A percentile compares a stretch with the other conserved stretches of the same genome.
Evolutionary conservation across 2,113 vertebrate species (phyloP).

Genomic region (Scytalopus superciliaris): DNA sequence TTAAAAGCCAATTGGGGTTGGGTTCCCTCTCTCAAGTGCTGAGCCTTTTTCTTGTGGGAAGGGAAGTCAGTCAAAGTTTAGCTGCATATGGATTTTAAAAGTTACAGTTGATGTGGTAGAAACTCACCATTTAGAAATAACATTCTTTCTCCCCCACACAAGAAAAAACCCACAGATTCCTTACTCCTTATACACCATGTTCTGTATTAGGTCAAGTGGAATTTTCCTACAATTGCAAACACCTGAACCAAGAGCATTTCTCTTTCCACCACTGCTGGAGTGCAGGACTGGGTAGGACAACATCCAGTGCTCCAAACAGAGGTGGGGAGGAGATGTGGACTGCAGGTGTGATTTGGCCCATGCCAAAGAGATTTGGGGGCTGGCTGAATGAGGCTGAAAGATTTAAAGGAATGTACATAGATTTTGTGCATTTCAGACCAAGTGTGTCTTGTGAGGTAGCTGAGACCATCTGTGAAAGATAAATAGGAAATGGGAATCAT

Average conservation of each 20-base stretch:
- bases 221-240: neutral
- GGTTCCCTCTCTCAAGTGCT: neutral
- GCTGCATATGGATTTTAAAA: neutral
- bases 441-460: neutral
- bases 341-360: neutral
- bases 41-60: neutral
- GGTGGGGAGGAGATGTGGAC: neutral
- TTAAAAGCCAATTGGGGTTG: neutral
- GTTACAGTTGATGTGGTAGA: neutral
- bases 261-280: neutral
- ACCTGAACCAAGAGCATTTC: neutral
- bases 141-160: neutral
- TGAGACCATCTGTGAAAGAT: neutral
- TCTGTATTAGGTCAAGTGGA: neutral
- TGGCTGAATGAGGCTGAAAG: neutral
- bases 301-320: neutral
- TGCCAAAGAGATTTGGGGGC: neutral
- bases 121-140: neutral
- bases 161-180: neutral
- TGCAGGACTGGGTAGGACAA: neutral
- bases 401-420: neutral
- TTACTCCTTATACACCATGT: neutral
- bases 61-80: neutral
- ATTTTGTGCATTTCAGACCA: neutral
- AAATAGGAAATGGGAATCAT: neutral